Evolutionary conservation across 2,888 invertebrate genomes (phyloP).

Genomic region (Erebia ligea): DNA sequence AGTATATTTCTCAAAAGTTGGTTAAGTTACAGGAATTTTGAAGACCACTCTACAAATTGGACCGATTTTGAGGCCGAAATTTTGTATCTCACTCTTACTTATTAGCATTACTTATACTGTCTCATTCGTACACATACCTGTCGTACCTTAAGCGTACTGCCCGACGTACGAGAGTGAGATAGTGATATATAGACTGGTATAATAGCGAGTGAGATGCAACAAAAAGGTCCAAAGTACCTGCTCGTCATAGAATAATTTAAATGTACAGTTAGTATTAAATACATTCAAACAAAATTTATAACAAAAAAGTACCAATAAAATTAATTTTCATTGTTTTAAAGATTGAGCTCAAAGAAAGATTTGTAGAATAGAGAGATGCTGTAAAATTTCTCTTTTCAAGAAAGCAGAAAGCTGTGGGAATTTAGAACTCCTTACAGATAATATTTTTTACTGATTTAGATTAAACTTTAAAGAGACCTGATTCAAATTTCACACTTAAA

Average conservation of each 20-base stretch:
- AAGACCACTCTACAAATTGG: neutral
- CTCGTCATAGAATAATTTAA: conserved; percentile 30
- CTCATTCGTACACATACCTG: conserved; percentile 16
- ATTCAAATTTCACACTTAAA: neutral
- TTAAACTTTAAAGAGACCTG: neutral
- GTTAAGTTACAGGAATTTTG: conserved; percentile 14
- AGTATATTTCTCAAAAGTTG: conserved; percentile 3
- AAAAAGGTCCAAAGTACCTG: conserved; percentile 19
- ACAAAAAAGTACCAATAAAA: conserved; percentile 27
- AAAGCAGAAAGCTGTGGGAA: conserved; percentile 34
- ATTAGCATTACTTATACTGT: neutral
- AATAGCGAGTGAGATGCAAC: conserved; percentile 17
- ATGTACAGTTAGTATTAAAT: conserved; percentile 23
- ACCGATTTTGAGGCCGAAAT: conserved; percentile 1
- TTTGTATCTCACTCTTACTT: conserved; percentile 18
- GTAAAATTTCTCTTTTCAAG: conserved; percentile 33
- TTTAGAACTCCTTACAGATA: neutral
- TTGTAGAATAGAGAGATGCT: conserved; percentile 13
- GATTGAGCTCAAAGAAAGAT: conserved; percentile 20
- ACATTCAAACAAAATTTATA: conserved; percentile 28
- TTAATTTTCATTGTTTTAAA: conserved; percentile 21
- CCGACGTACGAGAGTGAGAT: conserved; percentile 12
- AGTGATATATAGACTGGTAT: conserved; percentile 9
- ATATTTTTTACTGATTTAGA: conserved; percentile 5
- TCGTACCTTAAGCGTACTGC: neutral